phyloP scores from a whole-genome alignment of 1,140 invertebrate species.

The Drosophila auraria region DNA sequence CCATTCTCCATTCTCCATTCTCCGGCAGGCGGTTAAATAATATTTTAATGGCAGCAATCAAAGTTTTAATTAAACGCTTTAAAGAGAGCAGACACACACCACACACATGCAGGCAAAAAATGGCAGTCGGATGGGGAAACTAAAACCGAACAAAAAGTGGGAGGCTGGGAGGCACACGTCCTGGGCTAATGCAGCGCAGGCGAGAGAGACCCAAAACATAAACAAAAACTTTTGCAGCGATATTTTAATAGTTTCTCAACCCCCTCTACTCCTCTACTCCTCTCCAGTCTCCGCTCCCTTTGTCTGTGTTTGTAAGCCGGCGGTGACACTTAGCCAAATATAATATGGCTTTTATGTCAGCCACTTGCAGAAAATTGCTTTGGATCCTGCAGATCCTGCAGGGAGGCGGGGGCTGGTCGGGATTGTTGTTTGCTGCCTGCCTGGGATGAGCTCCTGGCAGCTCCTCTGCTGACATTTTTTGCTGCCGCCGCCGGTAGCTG shows the following conservation, averaged over 20 bases:
- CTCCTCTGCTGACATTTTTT: slow-evolving; percentile 22
- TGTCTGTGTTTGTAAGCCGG: slow-evolving; percentile 52
- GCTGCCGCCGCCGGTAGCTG: background rate
- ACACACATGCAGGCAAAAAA: slow-evolving; percentile 24
- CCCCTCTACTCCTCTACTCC: too few relatives aligned
- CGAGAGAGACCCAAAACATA: slow-evolving; percentile 66
- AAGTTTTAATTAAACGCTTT: slow-evolving; percentile 80
- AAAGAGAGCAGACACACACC: slow-evolving; percentile 46
- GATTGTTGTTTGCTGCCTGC: background rate
- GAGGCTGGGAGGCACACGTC: slow-evolving; percentile 44
- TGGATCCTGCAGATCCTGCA: slow-evolving; percentile 13
- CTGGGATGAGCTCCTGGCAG: background rate
- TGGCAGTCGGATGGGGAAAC: slow-evolving; percentile 51
- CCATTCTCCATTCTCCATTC: background rate
- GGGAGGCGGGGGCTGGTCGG: background rate
- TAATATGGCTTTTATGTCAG: slow-evolving; percentile 82
- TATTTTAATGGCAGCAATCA: slow-evolving; percentile 73
- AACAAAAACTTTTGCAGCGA: slow-evolving; percentile 77
- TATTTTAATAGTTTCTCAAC: slow-evolving; percentile 73
- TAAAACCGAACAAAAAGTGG: slow-evolving; percentile 44
- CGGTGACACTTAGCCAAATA: slow-evolving; percentile 81
- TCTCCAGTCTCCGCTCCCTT: background rate
- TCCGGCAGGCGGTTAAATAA: slow-evolving; percentile 26
- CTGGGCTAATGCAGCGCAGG: slow-evolving; percentile 73
- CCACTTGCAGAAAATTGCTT: slow-evolving; percentile 80